Percentiles rank a stretch among this genome's conserved stretches.
Evolutionary conservation across 2,797 vertebrate genomes (phyloP).

Genomic region (Morus bassanus): DNA sequence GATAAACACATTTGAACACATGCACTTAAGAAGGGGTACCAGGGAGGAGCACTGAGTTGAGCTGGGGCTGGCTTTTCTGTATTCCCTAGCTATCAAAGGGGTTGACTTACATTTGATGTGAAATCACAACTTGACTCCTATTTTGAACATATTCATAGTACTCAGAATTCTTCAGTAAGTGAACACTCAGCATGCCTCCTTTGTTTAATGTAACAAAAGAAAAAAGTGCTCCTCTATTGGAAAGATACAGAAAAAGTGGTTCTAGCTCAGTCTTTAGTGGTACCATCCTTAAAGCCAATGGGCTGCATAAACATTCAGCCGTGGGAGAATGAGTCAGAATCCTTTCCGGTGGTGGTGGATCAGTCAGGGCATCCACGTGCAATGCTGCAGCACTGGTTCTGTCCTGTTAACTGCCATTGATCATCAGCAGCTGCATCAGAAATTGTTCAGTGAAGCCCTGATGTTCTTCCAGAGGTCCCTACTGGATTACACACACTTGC

Average conservation of each 20-base stretch:
- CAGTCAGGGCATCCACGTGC: neutral
- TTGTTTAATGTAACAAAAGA: neutral
- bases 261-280: neutral
- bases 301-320: neutral
- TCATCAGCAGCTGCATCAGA: neutral
- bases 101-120: constrained; percentile 16
- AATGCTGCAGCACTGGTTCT: neutral
- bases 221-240: neutral
- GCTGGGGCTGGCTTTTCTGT: neutral
- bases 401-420: neutral
- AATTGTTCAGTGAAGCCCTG: neutral
- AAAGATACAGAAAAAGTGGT: neutral
- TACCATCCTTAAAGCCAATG: neutral
- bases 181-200: neutral
- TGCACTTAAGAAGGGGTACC: neutral
- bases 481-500: neutral
- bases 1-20: neutral
- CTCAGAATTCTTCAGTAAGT: neutral
- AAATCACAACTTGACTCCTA: constrained; percentile 19
- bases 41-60: neutral
- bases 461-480: neutral
- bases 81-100: neutral
- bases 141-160: neutral
- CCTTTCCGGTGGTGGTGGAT: neutral
- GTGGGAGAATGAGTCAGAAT: neutral